Evolutionary conservation across 2,888 invertebrate species (phyloP).

Genomic region (Patella caerulea): DNA sequence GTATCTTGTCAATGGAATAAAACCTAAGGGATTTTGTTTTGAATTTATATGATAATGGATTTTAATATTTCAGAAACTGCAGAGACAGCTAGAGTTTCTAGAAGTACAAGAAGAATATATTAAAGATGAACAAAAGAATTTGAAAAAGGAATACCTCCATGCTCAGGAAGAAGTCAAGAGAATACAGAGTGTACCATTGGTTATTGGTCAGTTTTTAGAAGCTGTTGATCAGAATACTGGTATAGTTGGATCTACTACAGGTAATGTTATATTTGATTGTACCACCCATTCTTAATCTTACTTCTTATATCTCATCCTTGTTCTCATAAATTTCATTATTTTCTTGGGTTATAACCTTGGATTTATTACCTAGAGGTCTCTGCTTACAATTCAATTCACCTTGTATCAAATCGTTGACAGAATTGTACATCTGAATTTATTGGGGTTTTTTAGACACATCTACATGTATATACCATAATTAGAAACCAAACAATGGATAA

Average conservation of each 20-base stretch:
- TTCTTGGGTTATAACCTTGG: too few relatives aligned
- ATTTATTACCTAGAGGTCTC: too few relatives aligned
- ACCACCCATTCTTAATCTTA: background rate
- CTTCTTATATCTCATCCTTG: background rate
- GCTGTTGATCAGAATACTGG: slow-evolving; percentile 99
- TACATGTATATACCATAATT: too few relatives aligned
- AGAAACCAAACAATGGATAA: too few relatives aligned
- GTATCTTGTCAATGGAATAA: too few relatives aligned
- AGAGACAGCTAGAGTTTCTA: slow-evolving; percentile 89
- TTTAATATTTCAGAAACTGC: slow-evolving; percentile 82
- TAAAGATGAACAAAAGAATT: slow-evolving; percentile 98
- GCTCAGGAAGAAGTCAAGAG: slow-evolving; percentile 95
- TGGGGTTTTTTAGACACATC: too few relatives aligned
- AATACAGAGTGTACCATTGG: slow-evolving; percentile 98
- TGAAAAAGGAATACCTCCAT: slow-evolving; percentile 98
- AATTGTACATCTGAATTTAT: too few relatives aligned
- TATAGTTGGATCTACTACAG: slow-evolving; percentile 97
- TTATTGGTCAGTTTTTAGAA: slow-evolving; percentile 99
- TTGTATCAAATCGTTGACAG: too few relatives aligned
- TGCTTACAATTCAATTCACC: too few relatives aligned
- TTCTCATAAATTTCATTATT: too few relatives aligned
- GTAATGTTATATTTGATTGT: slow-evolving; percentile 57
- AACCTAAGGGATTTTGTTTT: too few relatives aligned
- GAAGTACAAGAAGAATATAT: slow-evolving; percentile 99
- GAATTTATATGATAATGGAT: too few relatives aligned